Evolutionary conservation across 1,140 invertebrate genomes (phyloP), one percentile per base, ranked within the genome.

Genomic region (Anthonomus grandis): DNA sequence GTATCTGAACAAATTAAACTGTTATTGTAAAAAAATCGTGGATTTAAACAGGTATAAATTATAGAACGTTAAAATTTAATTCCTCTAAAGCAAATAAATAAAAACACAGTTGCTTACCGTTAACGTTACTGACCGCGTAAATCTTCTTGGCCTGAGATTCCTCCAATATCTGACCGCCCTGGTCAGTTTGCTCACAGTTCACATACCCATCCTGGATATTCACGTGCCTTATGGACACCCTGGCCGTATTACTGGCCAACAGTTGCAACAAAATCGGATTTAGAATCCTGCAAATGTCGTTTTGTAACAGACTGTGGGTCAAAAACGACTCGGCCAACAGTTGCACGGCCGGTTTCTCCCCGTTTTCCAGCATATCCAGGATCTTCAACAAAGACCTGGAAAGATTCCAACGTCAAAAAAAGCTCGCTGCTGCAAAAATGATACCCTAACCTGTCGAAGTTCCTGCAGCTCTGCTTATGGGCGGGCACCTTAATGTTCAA

Each of bases 191-290:
- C 12, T 71, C 50, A 71, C 47, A 62, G 63, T 48, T 80, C 4
- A 76, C 77, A 52, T 83, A 83, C n/a, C 81, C 80, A 55, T 86
- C 81, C 34, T 88, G 77, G 45, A 92, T 85, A 68, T 85, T 89
- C 1, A 92, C 85, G 68, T 94, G 89, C 8, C 91, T 82, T 2
- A 95, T 87, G 41, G 90, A 91, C 57, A 95, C 83, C 21, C 93
- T 80, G 49, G 89, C 87, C 0, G 92, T 94, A 38, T 86, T 87
- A 9, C 89, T 83, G 62, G 91, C 84, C 1, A 95, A 75, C 2
- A 96, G 72, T 70, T 93, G 87, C 31, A 82, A 77, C 31, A 94
- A 76, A 5, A 93, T 73, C 1, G 92, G 89, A 64, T 90, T 89
- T 4, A 95, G 78, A 19, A 96, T 77, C 0, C 91, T 76, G 4